These are phyloP conservation scores for Galagoides demidoff DNA, from an alignment of 2,797 vertebrate genomes.

Conservation along the genomic window DNA sequence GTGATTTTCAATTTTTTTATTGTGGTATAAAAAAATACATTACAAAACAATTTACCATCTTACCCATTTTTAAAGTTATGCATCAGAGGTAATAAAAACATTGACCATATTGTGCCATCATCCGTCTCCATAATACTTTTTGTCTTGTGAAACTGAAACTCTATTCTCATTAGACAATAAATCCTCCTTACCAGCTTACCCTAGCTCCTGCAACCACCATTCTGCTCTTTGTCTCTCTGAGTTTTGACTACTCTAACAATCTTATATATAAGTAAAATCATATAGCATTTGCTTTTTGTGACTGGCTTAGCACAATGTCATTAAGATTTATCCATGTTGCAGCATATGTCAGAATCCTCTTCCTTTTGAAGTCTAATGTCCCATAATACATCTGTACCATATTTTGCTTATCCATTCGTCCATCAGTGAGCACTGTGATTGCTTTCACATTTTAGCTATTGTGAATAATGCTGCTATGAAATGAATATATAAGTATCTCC, in stretches of 20 bases:
- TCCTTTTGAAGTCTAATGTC: background rate
- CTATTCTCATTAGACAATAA: background rate
- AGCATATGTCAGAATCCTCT: background rate
- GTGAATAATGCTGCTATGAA: background rate
- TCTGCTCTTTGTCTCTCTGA: background rate
- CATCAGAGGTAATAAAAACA: background rate
- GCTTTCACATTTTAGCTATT: background rate
- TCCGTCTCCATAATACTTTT: background rate
- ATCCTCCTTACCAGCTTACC: background rate
- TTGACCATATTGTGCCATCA: background rate
- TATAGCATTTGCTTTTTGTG: background rate
- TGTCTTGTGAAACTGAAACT: background rate
- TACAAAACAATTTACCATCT: background rate
- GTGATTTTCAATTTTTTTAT: background rate
- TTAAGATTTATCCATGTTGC: background rate
- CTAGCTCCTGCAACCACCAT: background rate
- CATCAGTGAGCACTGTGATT: background rate
- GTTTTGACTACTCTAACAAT: background rate
- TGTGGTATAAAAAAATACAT: background rate
- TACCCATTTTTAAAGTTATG: background rate
- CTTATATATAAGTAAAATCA: background rate
- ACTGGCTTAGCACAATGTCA: background rate
- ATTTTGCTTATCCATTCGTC: background rate
- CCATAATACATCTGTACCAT: background rate
- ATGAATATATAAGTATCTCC: background rate